Conservation (phyloP, 2,888 invertebrate species). For the Xestoiulus laeticollis region DNA sequence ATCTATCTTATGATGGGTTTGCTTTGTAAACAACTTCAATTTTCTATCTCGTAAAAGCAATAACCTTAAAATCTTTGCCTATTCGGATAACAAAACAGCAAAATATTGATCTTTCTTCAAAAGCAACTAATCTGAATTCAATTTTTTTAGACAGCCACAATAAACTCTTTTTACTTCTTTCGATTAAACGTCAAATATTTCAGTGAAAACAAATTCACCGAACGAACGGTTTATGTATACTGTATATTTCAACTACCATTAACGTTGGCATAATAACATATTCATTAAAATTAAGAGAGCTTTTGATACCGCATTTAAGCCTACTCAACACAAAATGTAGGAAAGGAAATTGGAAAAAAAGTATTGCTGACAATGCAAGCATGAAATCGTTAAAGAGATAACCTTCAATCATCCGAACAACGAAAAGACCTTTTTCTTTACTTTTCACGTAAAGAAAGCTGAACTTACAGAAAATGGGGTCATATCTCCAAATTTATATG, state of each 20-base stretch:
- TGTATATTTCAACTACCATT: neutral
- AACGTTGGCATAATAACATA: neutral
- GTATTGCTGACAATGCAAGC: too few species aligned
- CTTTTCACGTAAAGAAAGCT: too few species aligned
- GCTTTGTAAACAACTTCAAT: neutral
- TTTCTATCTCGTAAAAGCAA: neutral
- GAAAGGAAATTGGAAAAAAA: too few species aligned
- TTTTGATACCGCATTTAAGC: too few species aligned
- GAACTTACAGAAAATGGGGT: too few species aligned
- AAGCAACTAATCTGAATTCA: neutral
- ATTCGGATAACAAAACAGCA: neutral
- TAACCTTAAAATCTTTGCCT: neutral
- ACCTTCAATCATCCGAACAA: too few species aligned
- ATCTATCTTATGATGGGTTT: neutral
- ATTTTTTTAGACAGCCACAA: neutral
- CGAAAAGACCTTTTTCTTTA: too few species aligned
- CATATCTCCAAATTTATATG: too few species aligned
- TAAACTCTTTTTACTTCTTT: neutral
- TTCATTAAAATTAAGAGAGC: neutral
- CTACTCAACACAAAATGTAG: too few species aligned
- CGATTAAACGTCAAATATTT: neutral
- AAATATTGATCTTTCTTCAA: constrained; percentile 1
- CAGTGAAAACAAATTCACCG: neutral
- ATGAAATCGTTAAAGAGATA: too few species aligned
- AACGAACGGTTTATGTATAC: neutral